Evolutionary conservation across 2,888 invertebrate genomes (phyloP).

Genomic region (Agrochola litura): DNA sequence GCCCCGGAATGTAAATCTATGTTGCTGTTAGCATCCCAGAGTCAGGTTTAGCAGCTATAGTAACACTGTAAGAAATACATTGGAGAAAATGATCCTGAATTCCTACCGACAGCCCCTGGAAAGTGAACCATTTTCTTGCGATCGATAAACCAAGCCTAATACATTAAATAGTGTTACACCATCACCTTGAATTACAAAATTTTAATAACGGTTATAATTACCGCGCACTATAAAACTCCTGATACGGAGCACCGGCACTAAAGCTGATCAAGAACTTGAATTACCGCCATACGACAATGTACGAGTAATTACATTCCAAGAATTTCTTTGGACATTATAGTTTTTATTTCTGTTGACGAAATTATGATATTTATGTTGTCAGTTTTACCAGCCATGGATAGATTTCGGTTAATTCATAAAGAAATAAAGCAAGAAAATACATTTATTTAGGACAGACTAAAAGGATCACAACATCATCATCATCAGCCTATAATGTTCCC

Average conservation of each 20-base stretch:
- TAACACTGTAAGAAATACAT: neutral
- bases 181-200: slow-evolving; percentile 7
- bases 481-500: too few species aligned
- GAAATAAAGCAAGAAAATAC: too few species aligned
- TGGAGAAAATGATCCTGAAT: neutral
- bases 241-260: slow-evolving; percentile 18
- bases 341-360: neutral
- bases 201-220: slow-evolving; percentile 14
- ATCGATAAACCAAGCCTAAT: neutral
- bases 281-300: slow-evolving; percentile 8
- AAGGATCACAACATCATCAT: too few species aligned
- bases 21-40: neutral
- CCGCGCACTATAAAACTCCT: slow-evolving; percentile 20
- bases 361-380: neutral
- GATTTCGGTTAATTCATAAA: neutral
- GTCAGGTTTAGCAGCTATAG: neutral
- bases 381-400: neutral
- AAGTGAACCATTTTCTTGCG: neutral
- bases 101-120: neutral
- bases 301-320: slow-evolving; percentile 15
- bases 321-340: neutral
- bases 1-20: neutral
- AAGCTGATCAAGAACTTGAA: slow-evolving; percentile 26
- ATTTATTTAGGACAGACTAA: too few species aligned
- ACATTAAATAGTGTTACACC: slow-evolving; percentile 5